A percentile compares a stretch with the other conserved stretches of the same genome.
phyloP scores from a whole-genome alignment of 2,113 vertebrate genomes.

The Callochromis pleurospilus region DNA sequence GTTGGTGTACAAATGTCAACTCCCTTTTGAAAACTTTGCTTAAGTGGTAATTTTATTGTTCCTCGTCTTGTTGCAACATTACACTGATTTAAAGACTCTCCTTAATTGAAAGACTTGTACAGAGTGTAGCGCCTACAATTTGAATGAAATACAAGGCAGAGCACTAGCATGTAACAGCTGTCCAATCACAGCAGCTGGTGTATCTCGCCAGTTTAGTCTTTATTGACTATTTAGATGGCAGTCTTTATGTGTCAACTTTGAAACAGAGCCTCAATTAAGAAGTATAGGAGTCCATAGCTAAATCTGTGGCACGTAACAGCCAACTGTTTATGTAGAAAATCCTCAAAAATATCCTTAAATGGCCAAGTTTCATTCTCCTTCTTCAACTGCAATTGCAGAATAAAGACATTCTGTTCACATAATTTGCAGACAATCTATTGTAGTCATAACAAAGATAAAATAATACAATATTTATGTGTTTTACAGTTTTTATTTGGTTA shows the following conservation, averaged over 20 bases:
- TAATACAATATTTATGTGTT: background rate
- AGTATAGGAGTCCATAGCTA: background rate
- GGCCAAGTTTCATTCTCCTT: background rate
- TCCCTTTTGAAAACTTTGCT: background rate
- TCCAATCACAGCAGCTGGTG: background rate
- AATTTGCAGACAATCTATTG: background rate
- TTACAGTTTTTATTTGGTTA: background rate
- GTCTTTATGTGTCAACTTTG: background rate
- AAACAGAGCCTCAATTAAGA: background rate
- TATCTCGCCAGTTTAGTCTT: background rate
- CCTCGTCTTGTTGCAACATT: background rate
- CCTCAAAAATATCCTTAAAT: background rate
- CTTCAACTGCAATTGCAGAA: background rate
- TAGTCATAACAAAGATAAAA: background rate
- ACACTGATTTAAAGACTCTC: background rate
- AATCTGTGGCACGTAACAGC: background rate
- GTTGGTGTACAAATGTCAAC: background rate
- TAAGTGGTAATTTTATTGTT: background rate
- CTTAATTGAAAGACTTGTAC: background rate
- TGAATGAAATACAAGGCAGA: background rate
- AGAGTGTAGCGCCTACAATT: background rate
- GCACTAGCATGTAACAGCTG: background rate
- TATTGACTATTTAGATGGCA: background rate
- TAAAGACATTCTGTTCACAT: background rate
- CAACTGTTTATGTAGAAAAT: background rate